Base-by-base conservation (phyloP, 2,113 vertebrate species). In the Prolemur simus region DNA sequence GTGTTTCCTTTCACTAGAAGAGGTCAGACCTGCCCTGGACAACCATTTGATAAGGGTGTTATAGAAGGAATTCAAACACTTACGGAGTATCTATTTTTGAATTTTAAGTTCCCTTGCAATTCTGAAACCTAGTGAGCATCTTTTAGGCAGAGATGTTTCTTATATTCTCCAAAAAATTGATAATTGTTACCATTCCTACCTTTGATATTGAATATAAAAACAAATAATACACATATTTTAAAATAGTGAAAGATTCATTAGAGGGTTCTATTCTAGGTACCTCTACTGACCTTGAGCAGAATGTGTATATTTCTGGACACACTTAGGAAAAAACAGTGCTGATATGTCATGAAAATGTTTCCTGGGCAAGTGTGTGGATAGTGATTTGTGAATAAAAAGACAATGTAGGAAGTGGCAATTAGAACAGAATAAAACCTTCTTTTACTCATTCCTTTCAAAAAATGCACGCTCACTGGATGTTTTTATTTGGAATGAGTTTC, bases 31-130 rank as follows among this genome's bases (percentile, higher is more conserved):
- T 95, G 29, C 2, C 37, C 29, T 52, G 18, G 39, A 25, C 60
- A 32, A 32, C 64, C 66, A 66, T 74, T 78, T 66, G 54, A 39
- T 92, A 39, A 68, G 77, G 47, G 10, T 60, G 29, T 68, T 74
- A 6, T 45, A 47, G 71, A 85, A 73, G 49, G 73, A 96, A 85
- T 77, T 63, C 12, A 71, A 34, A 49, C 58, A 77, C 84, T 42
- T 92, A 39, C 71, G 66, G 69, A 94, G 64, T 60, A 49, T 8
- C 32, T 76, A 34, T 25, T 86, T n/a, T 89, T 92, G n/a, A 76
- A 81, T 81, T 76, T 94, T 92, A 96, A 84, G 66, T 89, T 88
- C 8, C 73, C 20, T 58, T 86, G 56, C n/a, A 94, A 14, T 15
- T 88, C 25, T 81, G 49, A 94, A 66, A 89, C 52, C 47, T 49